Conservation (phyloP, 1,140 invertebrate species). For the Triops longicaudatus region DNA sequence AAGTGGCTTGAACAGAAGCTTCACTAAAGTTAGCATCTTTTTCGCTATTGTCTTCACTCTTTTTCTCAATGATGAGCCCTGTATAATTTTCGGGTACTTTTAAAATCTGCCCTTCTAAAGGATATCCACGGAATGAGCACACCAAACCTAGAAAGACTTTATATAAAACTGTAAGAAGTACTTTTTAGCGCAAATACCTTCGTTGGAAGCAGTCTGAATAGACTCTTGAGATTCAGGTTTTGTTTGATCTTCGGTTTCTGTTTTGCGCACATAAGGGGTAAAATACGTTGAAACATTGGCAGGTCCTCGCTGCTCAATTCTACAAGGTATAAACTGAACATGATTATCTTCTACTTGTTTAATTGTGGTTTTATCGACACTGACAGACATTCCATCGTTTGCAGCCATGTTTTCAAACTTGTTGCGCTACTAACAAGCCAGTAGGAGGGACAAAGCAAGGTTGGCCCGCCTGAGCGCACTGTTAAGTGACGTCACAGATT, state of each 20-base stretch:
- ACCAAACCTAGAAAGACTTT: conserved; percentile 41
- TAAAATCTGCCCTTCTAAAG: conserved; percentile 54
- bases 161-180: conserved; percentile 14
- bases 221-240: conserved; percentile 29
- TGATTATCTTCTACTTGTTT: background rate
- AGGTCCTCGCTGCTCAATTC: conserved; percentile 57
- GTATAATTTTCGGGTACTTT: conserved; percentile 52
- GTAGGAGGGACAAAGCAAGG: too few relatives aligned
- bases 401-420: conserved; percentile 9
- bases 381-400: background rate
- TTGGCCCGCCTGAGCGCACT: too few relatives aligned
- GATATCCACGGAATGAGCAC: conserved; percentile 56
- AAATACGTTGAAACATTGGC: conserved; percentile 63
- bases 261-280: conserved; percentile 46
- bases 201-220: background rate
- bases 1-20: conserved; percentile 51
- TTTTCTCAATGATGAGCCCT: conserved; percentile 57
- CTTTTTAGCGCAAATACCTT: conserved; percentile 10
- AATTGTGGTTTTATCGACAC: background rate
- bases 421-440: background rate
- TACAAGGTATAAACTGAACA: conserved; percentile 61
- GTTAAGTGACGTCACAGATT: too few relatives aligned
- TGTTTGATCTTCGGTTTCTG: conserved; percentile 40
- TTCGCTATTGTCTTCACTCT: conserved; percentile 49
- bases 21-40: conserved; percentile 46